These are phyloP conservation scores for Siniperca knerii DNA, from an alignment of 2,113 vertebrate genomes.

Conservation along the genomic window DNA sequence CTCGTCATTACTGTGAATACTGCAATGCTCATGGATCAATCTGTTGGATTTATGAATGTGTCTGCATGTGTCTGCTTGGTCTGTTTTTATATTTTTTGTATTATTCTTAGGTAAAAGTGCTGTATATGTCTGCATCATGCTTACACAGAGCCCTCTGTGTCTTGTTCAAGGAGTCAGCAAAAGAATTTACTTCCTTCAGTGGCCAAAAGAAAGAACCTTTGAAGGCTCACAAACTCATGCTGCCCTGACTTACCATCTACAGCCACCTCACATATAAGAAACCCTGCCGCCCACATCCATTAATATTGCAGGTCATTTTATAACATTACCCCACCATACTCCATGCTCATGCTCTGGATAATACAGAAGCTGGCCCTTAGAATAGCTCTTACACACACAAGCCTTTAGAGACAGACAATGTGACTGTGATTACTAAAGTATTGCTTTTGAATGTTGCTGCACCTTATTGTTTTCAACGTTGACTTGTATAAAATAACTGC, in stretches of 20 bases:
- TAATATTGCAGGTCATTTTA: slow-evolving; percentile 54
- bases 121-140: not conserved
- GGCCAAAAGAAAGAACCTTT: too few relatives aligned
- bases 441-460: slow-evolving; percentile 17
- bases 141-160: not conserved
- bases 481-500: slow-evolving; percentile 4
- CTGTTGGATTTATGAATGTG: slow-evolving; percentile 29
- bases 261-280: slow-evolving; percentile 32
- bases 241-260: slow-evolving; percentile 17
- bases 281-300: slow-evolving; percentile 18
- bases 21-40: slow-evolving; percentile 46
- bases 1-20: slow-evolving; percentile 53
- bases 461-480: not conserved
- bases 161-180: not conserved
- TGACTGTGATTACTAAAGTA: not conserved
- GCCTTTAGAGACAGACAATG: not conserved
- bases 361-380: slow-evolving; percentile 15
- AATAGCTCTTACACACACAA: slow-evolving; percentile 4
- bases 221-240: slow-evolving; percentile 1
- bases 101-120: not conserved
- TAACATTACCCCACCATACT: slow-evolving; percentile 37
- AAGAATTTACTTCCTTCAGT: not conserved
- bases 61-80: not conserved
- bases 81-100: not conserved
- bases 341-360: slow-evolving; percentile 24